A percentile compares a stretch with the other conserved stretches of the same genome.
These are phyloP conservation scores for Lithophane ornitopus DNA, from an alignment of 2,888 invertebrate species.

Conservation along the genomic window DNA sequence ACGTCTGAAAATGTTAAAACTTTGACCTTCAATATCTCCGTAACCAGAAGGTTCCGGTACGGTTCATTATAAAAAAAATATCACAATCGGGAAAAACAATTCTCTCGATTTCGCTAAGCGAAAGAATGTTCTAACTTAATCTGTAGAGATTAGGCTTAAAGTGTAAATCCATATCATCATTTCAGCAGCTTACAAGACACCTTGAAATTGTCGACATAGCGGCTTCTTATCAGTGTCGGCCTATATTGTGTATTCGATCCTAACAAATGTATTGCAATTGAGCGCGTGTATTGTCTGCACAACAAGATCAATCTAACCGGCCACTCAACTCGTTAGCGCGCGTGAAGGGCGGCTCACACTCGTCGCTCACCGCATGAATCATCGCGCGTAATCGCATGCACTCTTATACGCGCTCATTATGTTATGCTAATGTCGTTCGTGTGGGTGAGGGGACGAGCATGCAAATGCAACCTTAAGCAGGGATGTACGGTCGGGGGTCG, in stretches of 20 bases:
- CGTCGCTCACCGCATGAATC: constrained; percentile 23
- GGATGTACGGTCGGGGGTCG: not conserved
- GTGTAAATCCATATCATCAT: too few species aligned
- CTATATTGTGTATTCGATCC: too few species aligned
- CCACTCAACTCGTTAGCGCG: not conserved
- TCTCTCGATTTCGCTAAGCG: too few species aligned
- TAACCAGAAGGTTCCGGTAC: too few species aligned
- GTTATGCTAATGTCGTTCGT: constrained; percentile 51
- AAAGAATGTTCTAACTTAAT: too few species aligned
- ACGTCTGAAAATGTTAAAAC: too few species aligned
- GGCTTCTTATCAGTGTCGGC: not conserved
- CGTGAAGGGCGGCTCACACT: constrained; percentile 6
- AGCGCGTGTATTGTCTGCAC: constrained; percentile 2
- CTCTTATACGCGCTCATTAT: constrained; percentile 45
- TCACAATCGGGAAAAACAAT: too few species aligned
- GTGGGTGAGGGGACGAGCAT: not conserved
- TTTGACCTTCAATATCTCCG: too few species aligned
- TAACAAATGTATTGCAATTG: not conserved
- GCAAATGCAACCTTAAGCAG: constrained; percentile 34
- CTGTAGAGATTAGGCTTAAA: not conserved
- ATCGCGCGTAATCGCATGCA: constrained; percentile 38
- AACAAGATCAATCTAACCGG: not conserved
- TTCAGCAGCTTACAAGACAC: not conserved
- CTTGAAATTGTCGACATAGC: not conserved
- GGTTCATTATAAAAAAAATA: too few species aligned